phyloP scores from a whole-genome alignment of 2,797 vertebrate genomes.

The Podarcis lilfordi region DNA sequence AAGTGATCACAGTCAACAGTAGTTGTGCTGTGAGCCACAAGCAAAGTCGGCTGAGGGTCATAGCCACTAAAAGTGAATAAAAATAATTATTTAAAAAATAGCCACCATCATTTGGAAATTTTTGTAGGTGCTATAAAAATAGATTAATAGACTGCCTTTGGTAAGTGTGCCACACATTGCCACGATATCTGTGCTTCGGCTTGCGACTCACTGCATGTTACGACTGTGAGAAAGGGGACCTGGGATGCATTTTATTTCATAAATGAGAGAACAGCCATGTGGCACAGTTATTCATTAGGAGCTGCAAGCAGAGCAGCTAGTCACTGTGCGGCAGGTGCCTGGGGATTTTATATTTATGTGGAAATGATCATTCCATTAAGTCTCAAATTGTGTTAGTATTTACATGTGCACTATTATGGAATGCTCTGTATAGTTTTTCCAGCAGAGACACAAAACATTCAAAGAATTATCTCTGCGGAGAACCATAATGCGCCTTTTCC shows the following conservation, averaged over 20 bases:
- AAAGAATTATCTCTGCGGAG: slow-evolving; percentile 38
- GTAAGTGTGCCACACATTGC: too few relatives aligned
- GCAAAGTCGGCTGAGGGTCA: neutral
- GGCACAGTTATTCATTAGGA: slow-evolving; percentile 9
- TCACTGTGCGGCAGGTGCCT: neutral
- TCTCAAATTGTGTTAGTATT: slow-evolving; percentile 32
- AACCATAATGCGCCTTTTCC: slow-evolving; percentile 52
- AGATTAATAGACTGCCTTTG: neutral
- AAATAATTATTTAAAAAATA: too few relatives aligned
- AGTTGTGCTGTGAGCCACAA: neutral
- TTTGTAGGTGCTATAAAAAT: neutral
- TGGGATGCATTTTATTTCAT: neutral
- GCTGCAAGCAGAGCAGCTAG: slow-evolving; percentile 7
- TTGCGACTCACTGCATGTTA: neutral
- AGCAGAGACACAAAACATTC: neutral
- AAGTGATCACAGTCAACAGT: neutral
- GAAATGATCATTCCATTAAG: slow-evolving; percentile 35
- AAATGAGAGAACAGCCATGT: neutral
- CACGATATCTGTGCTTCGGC: neutral
- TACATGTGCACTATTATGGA: neutral
- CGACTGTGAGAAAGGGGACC: neutral
- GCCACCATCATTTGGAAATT: neutral
- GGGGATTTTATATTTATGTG: slow-evolving; percentile 36
- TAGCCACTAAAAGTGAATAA: neutral
- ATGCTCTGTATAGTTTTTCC: neutral